Percentiles rank a stretch among this genome's conserved stretches.
Conservation (phyloP, 2,888 invertebrate species). For the Timandra comae region DNA sequence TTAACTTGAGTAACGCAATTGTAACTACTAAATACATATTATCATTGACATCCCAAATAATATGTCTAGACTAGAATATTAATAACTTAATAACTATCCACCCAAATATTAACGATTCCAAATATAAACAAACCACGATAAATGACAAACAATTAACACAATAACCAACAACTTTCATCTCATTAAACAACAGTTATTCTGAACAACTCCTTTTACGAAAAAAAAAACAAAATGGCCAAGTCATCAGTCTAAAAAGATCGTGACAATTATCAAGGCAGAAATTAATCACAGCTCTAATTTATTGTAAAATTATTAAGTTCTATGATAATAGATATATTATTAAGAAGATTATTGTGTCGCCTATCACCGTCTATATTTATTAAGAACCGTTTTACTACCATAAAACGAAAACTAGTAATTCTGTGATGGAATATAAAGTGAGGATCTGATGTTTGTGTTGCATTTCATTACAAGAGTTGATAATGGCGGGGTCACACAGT, state of each 20-base stretch:
- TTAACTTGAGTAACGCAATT: too few relatives aligned
- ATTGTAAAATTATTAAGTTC: conserved; percentile 23
- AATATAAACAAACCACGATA: not conserved
- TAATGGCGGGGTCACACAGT: conserved; percentile 35
- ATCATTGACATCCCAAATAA: too few relatives aligned
- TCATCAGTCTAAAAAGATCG: not conserved
- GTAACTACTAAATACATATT: too few relatives aligned
- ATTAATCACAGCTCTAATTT: conserved; percentile 15
- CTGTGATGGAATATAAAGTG: conserved; percentile 50
- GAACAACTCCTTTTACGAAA: not conserved
- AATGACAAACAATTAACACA: not conserved
- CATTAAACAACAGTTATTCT: not conserved
- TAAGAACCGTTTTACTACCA: conserved; percentile 49
- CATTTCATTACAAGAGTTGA: conserved; percentile 44
- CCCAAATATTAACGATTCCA: too few relatives aligned
- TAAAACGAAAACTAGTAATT: conserved; percentile 46
- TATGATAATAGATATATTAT: too few relatives aligned
- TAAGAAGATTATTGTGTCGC: conserved; percentile 38
- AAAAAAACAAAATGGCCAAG: not conserved
- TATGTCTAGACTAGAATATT: not conserved
- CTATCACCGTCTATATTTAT: conserved; percentile 37
- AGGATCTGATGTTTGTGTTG: conserved; percentile 33
- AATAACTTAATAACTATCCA: not conserved
- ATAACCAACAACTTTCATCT: not conserved
- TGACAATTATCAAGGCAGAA: not conserved